These are phyloP conservation scores for Trachurus trachurus DNA, from an alignment of 2,797 vertebrate species.

Conservation along the genomic window DNA sequence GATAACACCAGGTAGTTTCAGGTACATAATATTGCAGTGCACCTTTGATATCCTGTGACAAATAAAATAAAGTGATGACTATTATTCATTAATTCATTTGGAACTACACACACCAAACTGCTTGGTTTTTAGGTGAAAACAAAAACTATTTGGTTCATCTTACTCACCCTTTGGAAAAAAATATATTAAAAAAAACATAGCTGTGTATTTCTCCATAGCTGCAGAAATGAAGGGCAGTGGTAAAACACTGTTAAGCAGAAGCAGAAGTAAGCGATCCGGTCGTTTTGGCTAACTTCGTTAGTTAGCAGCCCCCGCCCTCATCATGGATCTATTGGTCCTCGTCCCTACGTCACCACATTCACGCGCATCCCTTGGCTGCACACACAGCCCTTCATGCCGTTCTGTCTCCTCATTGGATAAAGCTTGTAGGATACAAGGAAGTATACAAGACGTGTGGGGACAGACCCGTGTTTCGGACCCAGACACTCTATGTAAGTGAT, in stretches of 20 bases:
- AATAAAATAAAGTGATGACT: conserved; percentile 39
- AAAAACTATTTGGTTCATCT: neutral
- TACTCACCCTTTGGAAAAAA: conserved; percentile 37
- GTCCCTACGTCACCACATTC: too few relatives aligned
- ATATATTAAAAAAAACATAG: conserved; percentile 15
- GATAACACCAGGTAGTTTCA: conserved; percentile 18
- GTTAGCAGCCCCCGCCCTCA: too few relatives aligned
- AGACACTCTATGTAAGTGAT: too few relatives aligned
- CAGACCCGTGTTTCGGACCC: too few relatives aligned
- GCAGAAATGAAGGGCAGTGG: conserved; percentile 35
- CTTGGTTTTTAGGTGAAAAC: conserved; percentile 15
- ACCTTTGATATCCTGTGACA: conserved; percentile 33
- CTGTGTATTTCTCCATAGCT: conserved; percentile 19
- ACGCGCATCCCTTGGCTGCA: too few relatives aligned
- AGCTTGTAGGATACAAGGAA: too few relatives aligned
- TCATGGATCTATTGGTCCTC: too few relatives aligned
- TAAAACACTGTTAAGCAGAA: conserved; percentile 21
- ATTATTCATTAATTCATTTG: conserved; percentile 53
- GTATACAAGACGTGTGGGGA: too few relatives aligned
- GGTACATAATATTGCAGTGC: conserved; percentile 14
- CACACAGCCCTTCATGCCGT: too few relatives aligned
- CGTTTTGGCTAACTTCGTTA: too few relatives aligned
- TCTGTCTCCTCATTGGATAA: too few relatives aligned
- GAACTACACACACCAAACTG: conserved; percentile 11
- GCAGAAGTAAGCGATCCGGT: too few relatives aligned